phyloP scores from a whole-genome alignment of 2,113 vertebrate species.

The Paradoxurus hermaphroditus region DNA sequence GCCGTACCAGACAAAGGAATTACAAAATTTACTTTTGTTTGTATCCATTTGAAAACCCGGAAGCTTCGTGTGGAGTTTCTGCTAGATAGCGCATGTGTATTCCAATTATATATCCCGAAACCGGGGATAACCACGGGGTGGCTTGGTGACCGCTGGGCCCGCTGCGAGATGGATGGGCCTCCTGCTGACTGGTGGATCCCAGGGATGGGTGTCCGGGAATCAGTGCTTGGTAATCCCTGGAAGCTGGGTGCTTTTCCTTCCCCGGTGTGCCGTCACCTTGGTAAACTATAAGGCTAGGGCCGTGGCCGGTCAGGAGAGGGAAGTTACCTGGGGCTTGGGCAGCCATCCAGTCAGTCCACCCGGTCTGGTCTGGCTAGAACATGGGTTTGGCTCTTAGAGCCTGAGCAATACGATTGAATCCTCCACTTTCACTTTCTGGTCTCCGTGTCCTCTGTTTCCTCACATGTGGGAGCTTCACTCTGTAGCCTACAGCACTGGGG shows the following conservation, averaged over 20 bases:
- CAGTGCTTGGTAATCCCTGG: background rate
- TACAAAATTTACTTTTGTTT: background rate
- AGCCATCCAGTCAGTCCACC: background rate
- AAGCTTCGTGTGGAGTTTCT: background rate
- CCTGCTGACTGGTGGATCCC: background rate
- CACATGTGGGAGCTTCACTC: background rate
- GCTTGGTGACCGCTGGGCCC: rapidly evolving
- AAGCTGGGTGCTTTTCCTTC: background rate
- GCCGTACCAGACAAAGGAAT: background rate
- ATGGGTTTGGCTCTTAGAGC: background rate
- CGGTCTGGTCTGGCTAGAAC: background rate
- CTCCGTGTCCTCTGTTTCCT: background rate
- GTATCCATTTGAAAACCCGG: background rate
- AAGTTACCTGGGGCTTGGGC: background rate
- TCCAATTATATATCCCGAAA: background rate
- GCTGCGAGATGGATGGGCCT: background rate
- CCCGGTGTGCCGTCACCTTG: background rate
- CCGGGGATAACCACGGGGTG: background rate
- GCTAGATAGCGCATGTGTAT: background rate
- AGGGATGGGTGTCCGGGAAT: background rate
- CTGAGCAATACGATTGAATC: background rate
- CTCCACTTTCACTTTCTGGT: background rate
- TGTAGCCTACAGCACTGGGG: background rate
- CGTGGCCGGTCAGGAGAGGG: background rate
- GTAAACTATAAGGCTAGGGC: background rate